Conservation (phyloP, 2,113 vertebrate genomes). For the Melanocharis versteri region DNA sequence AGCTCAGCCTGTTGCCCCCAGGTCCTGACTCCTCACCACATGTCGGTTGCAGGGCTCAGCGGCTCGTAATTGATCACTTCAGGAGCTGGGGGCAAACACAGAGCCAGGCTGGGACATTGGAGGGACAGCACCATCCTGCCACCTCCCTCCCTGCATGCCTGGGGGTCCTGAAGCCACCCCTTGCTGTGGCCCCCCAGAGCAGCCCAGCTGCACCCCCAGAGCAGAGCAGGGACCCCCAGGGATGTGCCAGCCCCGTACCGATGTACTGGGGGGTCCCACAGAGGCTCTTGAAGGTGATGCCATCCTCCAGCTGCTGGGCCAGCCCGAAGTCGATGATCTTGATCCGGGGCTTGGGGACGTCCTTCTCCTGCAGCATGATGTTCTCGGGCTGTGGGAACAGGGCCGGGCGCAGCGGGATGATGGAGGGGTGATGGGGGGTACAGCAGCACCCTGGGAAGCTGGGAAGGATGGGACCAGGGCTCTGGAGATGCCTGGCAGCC, state of each 20-base stretch:
- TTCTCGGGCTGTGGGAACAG: constrained; percentile 74
- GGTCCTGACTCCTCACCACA: constrained; percentile 73
- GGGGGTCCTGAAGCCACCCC: too few relatives aligned
- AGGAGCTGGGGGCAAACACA: constrained; percentile 46
- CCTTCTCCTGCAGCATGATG: constrained; percentile 77
- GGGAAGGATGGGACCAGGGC: neutral
- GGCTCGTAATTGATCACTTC: constrained; percentile 78
- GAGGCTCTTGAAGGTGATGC: constrained; percentile 70
- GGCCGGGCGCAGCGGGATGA: rapidly evolving
- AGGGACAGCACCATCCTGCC: neutral
- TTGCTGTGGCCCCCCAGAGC: neutral
- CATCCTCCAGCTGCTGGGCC: constrained; percentile 70
- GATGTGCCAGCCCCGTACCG: constrained; percentile 52
- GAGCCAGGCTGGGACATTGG: neutral
- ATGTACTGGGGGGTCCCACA: constrained; percentile 87
- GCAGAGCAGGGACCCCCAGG: neutral
- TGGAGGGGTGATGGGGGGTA: rapidly evolving
- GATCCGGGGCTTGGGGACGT: constrained; percentile 57
- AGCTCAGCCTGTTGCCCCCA: rapidly evolving
- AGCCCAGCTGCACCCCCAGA: neutral
- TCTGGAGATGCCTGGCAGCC: neutral
- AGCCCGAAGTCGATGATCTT: constrained; percentile 82
- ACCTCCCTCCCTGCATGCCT: neutral
- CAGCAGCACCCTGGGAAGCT: neutral
- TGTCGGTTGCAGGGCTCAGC: constrained; percentile 72